Evolutionary conservation across 2,797 vertebrate genomes (phyloP).

Genomic region (Lacerta agilis): DNA sequence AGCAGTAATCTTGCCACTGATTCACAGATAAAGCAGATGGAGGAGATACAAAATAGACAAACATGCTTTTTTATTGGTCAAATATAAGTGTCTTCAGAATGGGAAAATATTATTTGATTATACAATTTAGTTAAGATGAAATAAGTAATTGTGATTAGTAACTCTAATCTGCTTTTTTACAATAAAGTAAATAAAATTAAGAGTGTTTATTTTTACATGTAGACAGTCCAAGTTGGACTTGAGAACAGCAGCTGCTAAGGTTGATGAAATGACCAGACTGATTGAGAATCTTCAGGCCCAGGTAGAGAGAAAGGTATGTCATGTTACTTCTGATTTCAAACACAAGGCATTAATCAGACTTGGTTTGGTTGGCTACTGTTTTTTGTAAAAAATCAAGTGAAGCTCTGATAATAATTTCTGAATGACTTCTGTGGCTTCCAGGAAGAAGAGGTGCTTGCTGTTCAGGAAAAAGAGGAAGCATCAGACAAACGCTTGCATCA

Average conservation of each 20-base stretch:
- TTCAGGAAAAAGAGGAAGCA: slow-evolving; percentile 85
- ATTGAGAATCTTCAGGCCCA: slow-evolving; percentile 84
- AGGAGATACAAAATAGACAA: background rate
- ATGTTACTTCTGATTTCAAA: background rate
- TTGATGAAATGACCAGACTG: slow-evolving; percentile 87
- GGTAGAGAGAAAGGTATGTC: slow-evolving; percentile 85
- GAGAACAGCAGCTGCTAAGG: slow-evolving; percentile 83
- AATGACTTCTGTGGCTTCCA: slow-evolving; percentile 64
- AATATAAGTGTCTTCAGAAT: background rate
- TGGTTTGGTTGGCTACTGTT: background rate
- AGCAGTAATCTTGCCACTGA: background rate
- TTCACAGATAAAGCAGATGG: background rate
- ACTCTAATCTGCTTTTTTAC: accelerated
- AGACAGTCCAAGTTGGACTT: slow-evolving; percentile 89
- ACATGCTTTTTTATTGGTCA: background rate
- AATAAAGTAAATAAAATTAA: slow-evolving; percentile 2
- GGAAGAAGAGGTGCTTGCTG: slow-evolving; percentile 85
- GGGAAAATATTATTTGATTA: background rate
- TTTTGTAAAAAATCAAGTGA: background rate
- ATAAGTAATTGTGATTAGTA: background rate
- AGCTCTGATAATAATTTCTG: slow-evolving; percentile 19
- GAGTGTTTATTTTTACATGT: slow-evolving; percentile 28
- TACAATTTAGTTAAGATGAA: background rate
- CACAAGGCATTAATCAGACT: background rate
- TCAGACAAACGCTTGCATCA: slow-evolving; percentile 86